Evolutionary conservation across 2,888 invertebrate genomes (phyloP), one percentile per base, ranked within the genome.

Genomic region (Mythimna ferrago): DNA sequence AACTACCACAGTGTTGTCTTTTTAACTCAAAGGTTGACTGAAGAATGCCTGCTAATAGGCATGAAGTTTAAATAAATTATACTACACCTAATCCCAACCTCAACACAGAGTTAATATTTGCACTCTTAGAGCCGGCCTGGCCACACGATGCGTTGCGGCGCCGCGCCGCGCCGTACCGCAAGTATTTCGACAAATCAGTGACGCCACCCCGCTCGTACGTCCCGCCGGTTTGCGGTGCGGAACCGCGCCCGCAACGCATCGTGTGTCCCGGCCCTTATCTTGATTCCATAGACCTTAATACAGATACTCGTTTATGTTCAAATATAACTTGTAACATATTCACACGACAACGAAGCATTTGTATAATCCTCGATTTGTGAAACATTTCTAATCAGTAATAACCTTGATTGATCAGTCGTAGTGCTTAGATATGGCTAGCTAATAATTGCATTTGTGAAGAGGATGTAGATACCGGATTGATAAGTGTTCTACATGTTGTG

Each of bases 351-450:
- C 62, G 35, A 21, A 44, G n/a, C n/a, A 73, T 60, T 73, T 56
- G 57, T 38, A 11, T 66, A 74, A 78, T 73, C 75, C 48, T 54
- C 35, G 14, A 26, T 51, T 61, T 44, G 35, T 60, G 21, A 56
- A 76, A 54, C 35, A 9, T 35, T n/a, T 58, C 21, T 81, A 76
- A 79, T 81, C 81, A 81, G 44, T 66, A 56, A 66, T 53, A 65
- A 80, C 82, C 80, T 80, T 81, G 61, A 77, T 66, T 81, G 53
- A 76, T 68, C 77, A 71, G 67, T 56, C 21, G 9, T 56, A 69
- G 21, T 64, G n/a, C 51, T 61, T 32, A 64, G 78, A 77, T 71
- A 66, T 38, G 54, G 26, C 48, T 66, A 58, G 63, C 41, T 51
- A 67, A 38, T 78, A 41, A 73, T 70, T 78, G 61, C 64, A 78